phyloP scores from a whole-genome alignment of 2,113 vertebrate species.

The Gorsachius goisagi region DNA sequence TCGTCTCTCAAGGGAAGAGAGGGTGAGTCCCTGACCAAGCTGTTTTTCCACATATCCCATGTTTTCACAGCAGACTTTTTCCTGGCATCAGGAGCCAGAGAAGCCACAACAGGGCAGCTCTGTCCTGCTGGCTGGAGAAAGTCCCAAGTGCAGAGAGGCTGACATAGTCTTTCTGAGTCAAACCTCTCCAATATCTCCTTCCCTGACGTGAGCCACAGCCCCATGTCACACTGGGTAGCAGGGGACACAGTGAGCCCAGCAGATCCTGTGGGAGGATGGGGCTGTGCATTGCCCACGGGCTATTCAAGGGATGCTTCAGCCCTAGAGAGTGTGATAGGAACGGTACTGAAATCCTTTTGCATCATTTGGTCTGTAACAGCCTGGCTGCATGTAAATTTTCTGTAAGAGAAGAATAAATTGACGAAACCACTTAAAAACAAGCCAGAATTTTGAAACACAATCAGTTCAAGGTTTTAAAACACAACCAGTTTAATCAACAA shows the following conservation, averaged over 20 bases:
- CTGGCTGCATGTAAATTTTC: not conserved
- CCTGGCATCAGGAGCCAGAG: not conserved
- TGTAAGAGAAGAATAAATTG: not conserved
- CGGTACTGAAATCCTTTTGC: not conserved
- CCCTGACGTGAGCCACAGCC: not conserved
- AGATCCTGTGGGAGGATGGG: not conserved
- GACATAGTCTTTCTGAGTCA: not conserved
- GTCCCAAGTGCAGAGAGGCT: not conserved
- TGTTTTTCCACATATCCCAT: not conserved
- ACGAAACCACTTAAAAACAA: not conserved
- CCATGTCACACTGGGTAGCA: not conserved
- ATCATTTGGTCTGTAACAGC: not conserved
- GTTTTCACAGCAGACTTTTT: not conserved
- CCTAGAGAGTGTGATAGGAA: not conserved
- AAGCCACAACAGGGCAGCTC: not conserved
- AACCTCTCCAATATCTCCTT: not conserved
- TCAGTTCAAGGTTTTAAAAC: not conserved
- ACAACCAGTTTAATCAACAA: not conserved
- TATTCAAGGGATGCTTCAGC: not conserved
- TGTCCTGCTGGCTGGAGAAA: not conserved
- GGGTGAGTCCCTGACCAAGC: not conserved
- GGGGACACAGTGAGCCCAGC: not conserved
- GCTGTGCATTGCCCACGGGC: not conserved
- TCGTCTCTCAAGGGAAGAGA: not conserved
- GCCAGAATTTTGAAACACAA: not conserved